These are phyloP conservation scores for Chiroxiphia lanceolata DNA, from an alignment of 2,797 vertebrate species.

Conservation along the genomic window DNA sequence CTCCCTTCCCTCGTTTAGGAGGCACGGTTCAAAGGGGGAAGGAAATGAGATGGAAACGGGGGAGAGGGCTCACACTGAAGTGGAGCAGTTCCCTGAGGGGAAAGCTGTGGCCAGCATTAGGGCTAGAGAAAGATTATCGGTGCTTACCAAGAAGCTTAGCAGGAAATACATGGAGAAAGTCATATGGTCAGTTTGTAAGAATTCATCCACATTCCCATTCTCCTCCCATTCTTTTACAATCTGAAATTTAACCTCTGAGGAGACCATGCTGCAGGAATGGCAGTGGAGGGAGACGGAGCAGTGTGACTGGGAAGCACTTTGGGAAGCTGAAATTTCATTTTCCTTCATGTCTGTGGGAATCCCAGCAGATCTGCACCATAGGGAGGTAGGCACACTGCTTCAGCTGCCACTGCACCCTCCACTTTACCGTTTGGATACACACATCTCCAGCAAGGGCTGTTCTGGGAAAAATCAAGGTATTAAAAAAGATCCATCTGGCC, in stretches of 20 bases:
- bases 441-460: not conserved
- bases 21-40: not conserved
- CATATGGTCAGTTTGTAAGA: not conserved
- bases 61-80: not conserved
- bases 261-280: not conserved
- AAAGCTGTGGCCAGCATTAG: not conserved
- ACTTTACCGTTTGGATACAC: not conserved
- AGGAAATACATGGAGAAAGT: not conserved
- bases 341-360: not conserved
- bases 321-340: not conserved
- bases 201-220: not conserved
- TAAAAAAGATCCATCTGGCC: not conserved
- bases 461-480: not conserved
- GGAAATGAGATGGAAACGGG: not conserved
- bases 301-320: not conserved
- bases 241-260: not conserved
- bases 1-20: not conserved
- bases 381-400: not conserved
- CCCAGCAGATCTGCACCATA: not conserved
- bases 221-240: not conserved
- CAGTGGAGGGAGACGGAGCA: not conserved
- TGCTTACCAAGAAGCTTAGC: not conserved
- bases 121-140: not conserved
- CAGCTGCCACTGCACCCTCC: not conserved
- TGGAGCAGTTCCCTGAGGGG: not conserved